Base-by-base conservation (phyloP, 2,797 vertebrate genomes). In the Hydrophis major region DNA sequence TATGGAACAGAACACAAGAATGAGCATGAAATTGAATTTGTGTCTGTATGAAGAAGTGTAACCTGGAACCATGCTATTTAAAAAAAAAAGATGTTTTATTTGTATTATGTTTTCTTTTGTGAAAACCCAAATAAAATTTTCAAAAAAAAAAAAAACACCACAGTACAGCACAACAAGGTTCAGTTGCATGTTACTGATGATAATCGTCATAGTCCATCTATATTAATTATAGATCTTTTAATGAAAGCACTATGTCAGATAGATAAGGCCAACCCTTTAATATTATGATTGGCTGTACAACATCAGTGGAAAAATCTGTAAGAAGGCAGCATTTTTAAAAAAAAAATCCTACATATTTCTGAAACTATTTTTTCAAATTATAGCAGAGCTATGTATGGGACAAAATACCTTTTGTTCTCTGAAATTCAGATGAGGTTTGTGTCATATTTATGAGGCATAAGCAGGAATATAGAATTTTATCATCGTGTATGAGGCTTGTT, bases 171-270 rank as follows among this genome's bases (percentile, higher is more conserved):
- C 13, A 86, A 47, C 60, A 88, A 92, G 69, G 4, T 61, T 86
- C 57, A 53, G 18, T 89, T 89, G 7, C 56, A 53, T 78, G 37
- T 60, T 37, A 50, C 28, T 83, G 57, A 53, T 86, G 83, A 89
- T 86, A 92, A 61, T 89, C 50, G 57, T 32, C 42, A 86, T 55
- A 63, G 37, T 50, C 22, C 88, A 89, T 14, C 57, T 89, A 28
- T 47, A n/a, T 92, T 92, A 92, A 92, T 89, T 92, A 92, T 92
- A 59, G 92, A 53, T 86, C 7, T 92, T 92, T 89, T 86, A 92
- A 92, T 89, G 87, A 92, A 92, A 69, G 69, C 55, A 92, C 8
- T 92, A 61, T 89, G 57, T 86, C 92, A 55, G 27, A 53, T 92
- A n/a, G 37, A 78, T 83, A 89, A 83, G 66, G 55, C 88, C n/a